These are phyloP conservation scores for Metallyticus violacea DNA, from an alignment of 2,888 invertebrate species.

Conservation along the genomic window DNA sequence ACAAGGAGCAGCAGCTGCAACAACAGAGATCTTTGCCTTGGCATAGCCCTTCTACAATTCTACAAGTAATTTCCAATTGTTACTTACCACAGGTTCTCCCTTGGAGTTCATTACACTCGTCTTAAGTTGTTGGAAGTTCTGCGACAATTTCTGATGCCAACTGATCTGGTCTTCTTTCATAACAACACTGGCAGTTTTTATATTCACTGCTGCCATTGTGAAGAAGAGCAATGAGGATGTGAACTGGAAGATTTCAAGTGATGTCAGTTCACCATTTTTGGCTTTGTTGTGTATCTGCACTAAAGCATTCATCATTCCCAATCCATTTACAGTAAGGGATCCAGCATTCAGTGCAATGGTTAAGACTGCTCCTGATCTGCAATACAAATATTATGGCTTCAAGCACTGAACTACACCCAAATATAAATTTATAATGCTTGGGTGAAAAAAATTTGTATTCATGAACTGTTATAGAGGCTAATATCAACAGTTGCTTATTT, in stretches of 20 bases:
- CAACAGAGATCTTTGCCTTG: too few relatives aligned
- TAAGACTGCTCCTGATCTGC: neutral
- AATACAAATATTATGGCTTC: neutral
- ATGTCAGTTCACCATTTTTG: neutral
- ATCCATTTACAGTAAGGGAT: conserved; percentile 19
- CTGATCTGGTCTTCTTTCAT: conserved; percentile 14
- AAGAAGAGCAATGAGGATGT: conserved; percentile 26
- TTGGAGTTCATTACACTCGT: neutral
- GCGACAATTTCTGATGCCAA: neutral
- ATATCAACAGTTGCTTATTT: too few relatives aligned
- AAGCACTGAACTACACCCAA: neutral
- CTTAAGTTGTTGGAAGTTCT: neutral
- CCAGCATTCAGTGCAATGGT: conserved; percentile 1
- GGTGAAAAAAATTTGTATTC: too few relatives aligned
- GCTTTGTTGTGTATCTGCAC: conserved; percentile 8
- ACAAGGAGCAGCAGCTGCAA: too few relatives aligned
- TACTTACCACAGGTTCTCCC: neutral
- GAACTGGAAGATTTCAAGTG: conserved; percentile 29
- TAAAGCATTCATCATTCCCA: conserved; percentile 12
- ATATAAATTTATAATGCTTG: too few relatives aligned
- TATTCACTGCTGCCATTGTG: conserved; percentile 23
- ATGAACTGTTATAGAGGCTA: too few relatives aligned
- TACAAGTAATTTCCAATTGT: too few relatives aligned
- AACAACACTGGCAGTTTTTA: conserved; percentile 18
- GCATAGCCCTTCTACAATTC: too few relatives aligned